Conservation (phyloP, 2,113 vertebrate species). For the Ahaetulla prasina region DNA sequence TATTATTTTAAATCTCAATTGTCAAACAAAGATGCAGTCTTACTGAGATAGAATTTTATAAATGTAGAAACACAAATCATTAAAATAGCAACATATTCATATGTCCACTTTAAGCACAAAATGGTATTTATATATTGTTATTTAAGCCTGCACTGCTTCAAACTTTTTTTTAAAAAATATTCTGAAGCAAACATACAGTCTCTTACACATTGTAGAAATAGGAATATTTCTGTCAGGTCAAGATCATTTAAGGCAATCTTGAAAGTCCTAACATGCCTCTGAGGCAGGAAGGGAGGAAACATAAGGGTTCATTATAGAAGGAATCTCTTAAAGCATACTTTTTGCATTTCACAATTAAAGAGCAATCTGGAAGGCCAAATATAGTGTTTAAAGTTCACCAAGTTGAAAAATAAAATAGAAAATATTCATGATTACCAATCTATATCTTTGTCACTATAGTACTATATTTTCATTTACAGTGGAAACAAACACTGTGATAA, state of each 20-base stretch:
- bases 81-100: conserved; percentile 20
- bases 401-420: background rate
- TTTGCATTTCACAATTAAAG: background rate
- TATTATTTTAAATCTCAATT: background rate
- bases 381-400: background rate
- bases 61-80: background rate
- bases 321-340: background rate
- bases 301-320: background rate
- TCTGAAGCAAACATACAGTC: background rate
- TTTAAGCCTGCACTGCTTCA: conserved; percentile 28
- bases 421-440: background rate
- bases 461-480: background rate
- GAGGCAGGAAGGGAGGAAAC: background rate
- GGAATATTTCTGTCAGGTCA: background rate
- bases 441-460: background rate
- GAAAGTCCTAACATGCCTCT: background rate
- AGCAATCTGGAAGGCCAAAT: background rate
- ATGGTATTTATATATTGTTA: conserved; percentile 23
- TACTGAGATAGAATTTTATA: conserved; percentile 3
- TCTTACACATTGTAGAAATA: background rate
- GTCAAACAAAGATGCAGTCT: background rate
- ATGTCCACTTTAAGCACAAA: conserved; percentile 25
- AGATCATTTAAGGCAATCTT: background rate
- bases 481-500: background rate
- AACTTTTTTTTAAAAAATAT: conserved; percentile 30